These are phyloP conservation scores for Apotomis capreana DNA, from an alignment of 2,888 invertebrate genomes.

Conservation along the genomic window DNA sequence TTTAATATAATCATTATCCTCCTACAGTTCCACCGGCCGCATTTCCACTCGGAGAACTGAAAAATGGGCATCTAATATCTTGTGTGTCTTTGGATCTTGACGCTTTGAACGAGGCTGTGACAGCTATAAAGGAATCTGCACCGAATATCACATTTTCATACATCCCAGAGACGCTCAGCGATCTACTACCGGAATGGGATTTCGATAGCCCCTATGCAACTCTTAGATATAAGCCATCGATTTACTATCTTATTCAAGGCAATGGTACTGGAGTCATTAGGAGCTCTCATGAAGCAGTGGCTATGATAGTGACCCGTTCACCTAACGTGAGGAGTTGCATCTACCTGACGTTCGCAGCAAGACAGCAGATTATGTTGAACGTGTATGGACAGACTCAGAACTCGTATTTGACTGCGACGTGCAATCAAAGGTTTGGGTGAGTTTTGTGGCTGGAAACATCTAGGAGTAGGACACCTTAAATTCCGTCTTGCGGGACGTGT, in stretches of 20 bases:
- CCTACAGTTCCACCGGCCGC: background rate
- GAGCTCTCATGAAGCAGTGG: constrained; percentile 37
- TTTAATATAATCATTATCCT: background rate
- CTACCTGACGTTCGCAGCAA: constrained; percentile 58
- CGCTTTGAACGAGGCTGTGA: constrained; percentile 55
- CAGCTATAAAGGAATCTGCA: constrained; percentile 47
- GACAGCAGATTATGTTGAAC: constrained; percentile 58
- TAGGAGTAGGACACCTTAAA: too few relatives aligned
- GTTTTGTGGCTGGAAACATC: too few relatives aligned
- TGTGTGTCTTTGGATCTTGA: constrained; percentile 58
- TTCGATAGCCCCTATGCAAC: constrained; percentile 22
- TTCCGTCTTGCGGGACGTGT: too few relatives aligned
- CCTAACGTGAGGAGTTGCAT: constrained; percentile 58
- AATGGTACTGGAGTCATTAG: background rate
- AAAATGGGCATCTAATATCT: constrained; percentile 61
- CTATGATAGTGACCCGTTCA: constrained; percentile 50
- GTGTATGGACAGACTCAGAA: constrained; percentile 57
- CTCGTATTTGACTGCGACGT: constrained; percentile 43
- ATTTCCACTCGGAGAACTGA: constrained; percentile 55
- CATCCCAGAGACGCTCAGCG: constrained; percentile 49
- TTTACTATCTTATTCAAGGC: constrained; percentile 7
- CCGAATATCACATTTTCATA: constrained; percentile 50
- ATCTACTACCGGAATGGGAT: constrained; percentile 50
- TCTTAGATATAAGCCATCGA: background rate
- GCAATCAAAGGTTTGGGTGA: constrained; percentile 52